Percentiles rank a stretch among this genome's conserved stretches.
These are phyloP conservation scores for Ostrea edulis DNA, from an alignment of 1,140 invertebrate genomes.

Conservation along the genomic window DNA sequence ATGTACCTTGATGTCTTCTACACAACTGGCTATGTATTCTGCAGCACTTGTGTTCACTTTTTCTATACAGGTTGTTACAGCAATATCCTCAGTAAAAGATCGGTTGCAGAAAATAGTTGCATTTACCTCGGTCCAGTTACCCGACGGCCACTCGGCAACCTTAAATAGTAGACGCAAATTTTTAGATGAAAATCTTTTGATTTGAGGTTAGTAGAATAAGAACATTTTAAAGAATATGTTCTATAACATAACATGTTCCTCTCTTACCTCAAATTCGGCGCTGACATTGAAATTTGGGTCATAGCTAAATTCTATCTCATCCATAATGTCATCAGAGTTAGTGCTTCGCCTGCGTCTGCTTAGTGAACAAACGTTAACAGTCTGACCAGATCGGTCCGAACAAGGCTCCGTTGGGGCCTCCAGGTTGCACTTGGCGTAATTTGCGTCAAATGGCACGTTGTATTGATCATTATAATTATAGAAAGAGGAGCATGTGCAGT, in stretches of 20 bases:
- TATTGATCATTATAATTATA: neutral
- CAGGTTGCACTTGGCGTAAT: neutral
- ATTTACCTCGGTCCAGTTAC: neutral
- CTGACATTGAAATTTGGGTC: neutral
- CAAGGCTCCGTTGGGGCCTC: neutral
- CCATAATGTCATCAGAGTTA: constrained; percentile 1
- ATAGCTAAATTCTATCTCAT: neutral
- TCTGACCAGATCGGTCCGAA: neutral
- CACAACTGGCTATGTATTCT: neutral
- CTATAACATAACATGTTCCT: too few species aligned
- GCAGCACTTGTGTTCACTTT: neutral
- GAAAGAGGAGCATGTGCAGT: constrained; percentile 8
- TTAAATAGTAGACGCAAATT: neutral
- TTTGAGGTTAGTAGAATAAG: too few species aligned
- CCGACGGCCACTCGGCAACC: neutral
- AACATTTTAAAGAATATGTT: too few species aligned
- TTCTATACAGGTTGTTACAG: neutral
- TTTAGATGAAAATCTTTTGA: too few species aligned
- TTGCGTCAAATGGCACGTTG: neutral
- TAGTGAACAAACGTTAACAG: neutral
- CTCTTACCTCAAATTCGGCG: neutral
- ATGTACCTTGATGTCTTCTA: neutral
- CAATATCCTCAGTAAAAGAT: neutral
- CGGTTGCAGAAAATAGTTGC: neutral
- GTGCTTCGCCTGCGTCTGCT: constrained; percentile 12